Conservation (phyloP, 1,140 invertebrate genomes). For the Cydia pomonella region DNA sequence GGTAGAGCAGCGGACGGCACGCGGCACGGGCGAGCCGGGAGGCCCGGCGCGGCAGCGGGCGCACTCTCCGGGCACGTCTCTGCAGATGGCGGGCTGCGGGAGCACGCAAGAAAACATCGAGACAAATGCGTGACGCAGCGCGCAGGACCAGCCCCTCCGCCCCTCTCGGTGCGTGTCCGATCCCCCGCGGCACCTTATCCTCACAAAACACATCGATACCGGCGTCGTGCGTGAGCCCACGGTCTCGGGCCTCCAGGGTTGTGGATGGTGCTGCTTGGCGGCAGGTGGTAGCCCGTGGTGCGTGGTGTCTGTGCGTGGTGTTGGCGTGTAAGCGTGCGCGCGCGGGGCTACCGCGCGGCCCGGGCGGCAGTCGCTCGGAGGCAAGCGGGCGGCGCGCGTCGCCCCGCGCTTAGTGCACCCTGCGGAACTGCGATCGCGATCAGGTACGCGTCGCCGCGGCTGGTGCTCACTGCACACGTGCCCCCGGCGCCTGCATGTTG, state of each 20-base stretch:
- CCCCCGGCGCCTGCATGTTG: constrained; percentile 57
- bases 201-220: constrained; percentile 70
- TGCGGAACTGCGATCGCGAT: constrained; percentile 55
- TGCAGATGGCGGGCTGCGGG: constrained; percentile 72
- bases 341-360: constrained; percentile 57
- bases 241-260: constrained; percentile 45
- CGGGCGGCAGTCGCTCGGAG: constrained; percentile 73
- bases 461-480: constrained; percentile 45
- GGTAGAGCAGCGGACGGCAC: not conserved
- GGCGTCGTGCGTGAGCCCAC: constrained; percentile 66
- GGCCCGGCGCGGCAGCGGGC: constrained; percentile 38
- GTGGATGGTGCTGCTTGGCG: constrained; percentile 43
- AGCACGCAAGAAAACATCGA: constrained; percentile 68
- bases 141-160: constrained; percentile 69
- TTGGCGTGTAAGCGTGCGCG: constrained; percentile 43
- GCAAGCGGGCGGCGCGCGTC: constrained; percentile 67
- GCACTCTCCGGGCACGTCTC: constrained; percentile 53
- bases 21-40: constrained; percentile 35
- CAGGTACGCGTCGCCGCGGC: constrained; percentile 53
- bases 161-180: constrained; percentile 62
- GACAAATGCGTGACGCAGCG: constrained; percentile 77
- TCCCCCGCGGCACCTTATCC: constrained; percentile 46
- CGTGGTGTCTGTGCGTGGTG: constrained; percentile 36
- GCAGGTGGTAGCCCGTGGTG: constrained; percentile 51
- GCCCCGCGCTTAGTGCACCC: constrained; percentile 55